Percentiles rank a stretch among this genome's conserved stretches.
Evolutionary conservation across 2,113 vertebrate species (phyloP).

Genomic region (Toxotes jaculatrix): DNA sequence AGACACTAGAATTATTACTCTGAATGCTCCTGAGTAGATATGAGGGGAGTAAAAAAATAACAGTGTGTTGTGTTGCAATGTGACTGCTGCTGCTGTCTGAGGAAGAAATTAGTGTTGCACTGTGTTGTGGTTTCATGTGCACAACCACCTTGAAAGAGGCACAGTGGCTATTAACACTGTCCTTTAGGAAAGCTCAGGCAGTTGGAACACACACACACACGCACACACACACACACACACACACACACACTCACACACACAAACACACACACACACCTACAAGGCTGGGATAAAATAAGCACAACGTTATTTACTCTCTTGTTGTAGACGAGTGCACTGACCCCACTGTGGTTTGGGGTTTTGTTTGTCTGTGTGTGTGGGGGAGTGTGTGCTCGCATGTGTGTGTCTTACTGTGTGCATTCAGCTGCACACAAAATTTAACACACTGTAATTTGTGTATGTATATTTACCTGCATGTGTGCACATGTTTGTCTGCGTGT

Average conservation of each 20-base stretch:
- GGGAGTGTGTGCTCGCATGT: not conserved
- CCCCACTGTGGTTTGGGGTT: conserved; percentile 44
- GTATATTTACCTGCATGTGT: not conserved
- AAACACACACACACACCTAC: conserved; percentile 9
- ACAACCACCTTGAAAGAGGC: conserved; percentile 2
- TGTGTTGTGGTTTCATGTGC: not conserved
- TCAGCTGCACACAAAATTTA: not conserved
- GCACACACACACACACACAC: conserved; percentile 21
- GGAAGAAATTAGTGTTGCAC: not conserved
- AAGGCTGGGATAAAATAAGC: conserved; percentile 40
- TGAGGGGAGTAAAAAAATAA: not conserved
- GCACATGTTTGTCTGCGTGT: not conserved
- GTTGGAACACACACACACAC: not conserved
- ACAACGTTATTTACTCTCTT: conserved; percentile 52
- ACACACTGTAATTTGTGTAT: not conserved
- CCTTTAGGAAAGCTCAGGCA: conserved; percentile 17
- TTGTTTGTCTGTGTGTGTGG: conserved; percentile 18
- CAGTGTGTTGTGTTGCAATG: not conserved
- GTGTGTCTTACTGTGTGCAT: not conserved
- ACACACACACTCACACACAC: conserved; percentile 13
- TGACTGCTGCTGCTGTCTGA: not conserved
- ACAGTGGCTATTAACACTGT: conserved; percentile 9
- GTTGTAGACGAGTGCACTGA: conserved; percentile 28
- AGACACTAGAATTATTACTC: conserved; percentile 27
- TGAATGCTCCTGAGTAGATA: conserved; percentile 7